These are phyloP conservation scores for Phalanger gymnotis DNA, from an alignment of 2,797 vertebrate species.

Conservation along the genomic window DNA sequence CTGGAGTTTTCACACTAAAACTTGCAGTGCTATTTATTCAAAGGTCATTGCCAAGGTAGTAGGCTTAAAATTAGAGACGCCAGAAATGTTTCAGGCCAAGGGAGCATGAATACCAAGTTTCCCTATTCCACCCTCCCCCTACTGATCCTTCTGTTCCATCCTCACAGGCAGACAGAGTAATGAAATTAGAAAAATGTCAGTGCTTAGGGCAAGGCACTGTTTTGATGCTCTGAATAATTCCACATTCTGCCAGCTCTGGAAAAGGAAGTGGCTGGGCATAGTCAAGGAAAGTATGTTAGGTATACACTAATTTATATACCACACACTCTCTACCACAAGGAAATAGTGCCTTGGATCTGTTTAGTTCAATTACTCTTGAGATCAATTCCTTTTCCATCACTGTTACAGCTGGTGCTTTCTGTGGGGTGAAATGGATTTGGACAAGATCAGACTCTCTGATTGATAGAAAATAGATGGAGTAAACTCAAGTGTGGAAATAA, in stretches of 20 bases:
- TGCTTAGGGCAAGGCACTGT: background rate
- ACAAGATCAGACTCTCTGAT: background rate
- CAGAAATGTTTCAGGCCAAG: background rate
- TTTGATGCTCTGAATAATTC: background rate
- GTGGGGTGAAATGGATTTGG: background rate
- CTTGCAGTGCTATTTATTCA: slow-evolving; percentile 12
- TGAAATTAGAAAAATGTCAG: background rate
- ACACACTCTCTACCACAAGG: background rate
- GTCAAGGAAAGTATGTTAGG: background rate
- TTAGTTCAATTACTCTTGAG: background rate
- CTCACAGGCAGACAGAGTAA: background rate
- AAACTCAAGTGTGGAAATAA: background rate
- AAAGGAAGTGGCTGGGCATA: background rate
- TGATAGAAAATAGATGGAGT: background rate
- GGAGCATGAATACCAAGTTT: background rate
- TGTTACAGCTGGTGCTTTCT: background rate
- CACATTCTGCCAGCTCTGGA: background rate
- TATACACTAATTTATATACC: background rate
- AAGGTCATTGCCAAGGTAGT: slow-evolving; percentile 18
- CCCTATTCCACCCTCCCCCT: background rate
- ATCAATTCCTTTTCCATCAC: background rate
- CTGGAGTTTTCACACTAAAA: slow-evolving; percentile 14
- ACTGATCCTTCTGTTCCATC: background rate
- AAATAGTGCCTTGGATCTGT: background rate
- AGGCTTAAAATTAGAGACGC: slow-evolving; percentile 29